Base-by-base conservation (phyloP, 2,888 invertebrate species). In the Drosophila anceps region DNA sequence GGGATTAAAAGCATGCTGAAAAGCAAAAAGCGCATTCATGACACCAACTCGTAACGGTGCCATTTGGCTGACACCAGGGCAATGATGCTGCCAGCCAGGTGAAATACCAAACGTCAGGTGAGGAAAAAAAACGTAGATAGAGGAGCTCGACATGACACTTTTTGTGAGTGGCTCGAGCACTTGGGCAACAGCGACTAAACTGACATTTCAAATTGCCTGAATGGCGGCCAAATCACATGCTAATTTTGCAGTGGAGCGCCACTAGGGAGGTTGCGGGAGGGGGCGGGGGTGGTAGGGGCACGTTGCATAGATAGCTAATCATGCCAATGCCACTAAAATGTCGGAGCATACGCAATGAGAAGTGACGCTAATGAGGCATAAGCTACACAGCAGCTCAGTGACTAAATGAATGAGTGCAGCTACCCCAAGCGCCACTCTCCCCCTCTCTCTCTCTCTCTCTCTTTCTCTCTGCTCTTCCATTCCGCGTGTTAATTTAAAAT, bases 341-440 rank as follows among this genome's bases (percentile, higher is more conserved):
- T 70, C 81, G 69, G 53, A 51, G 33, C 73, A 61, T 59, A 73
- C 55, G 63, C 73, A 72, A 79, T 66, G 73, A 76, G 73, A 84
- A 88, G 64, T 81, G 84, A 86, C 79, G 76, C 77, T 88, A 84
- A 84, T 84, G 89, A 84, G 63, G 62, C 78, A 80, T 76, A 85
- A 85, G 73, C 75, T 58, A n/a, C 58, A 50, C 50, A 53, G 57
- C 61, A 48, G 39, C 57, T 33, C 20, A 24, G 18, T 41, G 37
- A 18, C 27, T 54, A 41, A 50, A 31, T 50, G 31, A 50, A 15
- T 6, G 39, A 57, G 46, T 58, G 64, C 29, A 10, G 0, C 8
- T 6, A 12, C 12, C 10, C 10, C 24, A 12, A 18, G 13, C 7
- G 15, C 15, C 3, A 1, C 1, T 2, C 1, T 18, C 12, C 41